These are phyloP conservation scores for Danionella dracula DNA, from an alignment of 2,797 vertebrate genomes.

Conservation along the genomic window DNA sequence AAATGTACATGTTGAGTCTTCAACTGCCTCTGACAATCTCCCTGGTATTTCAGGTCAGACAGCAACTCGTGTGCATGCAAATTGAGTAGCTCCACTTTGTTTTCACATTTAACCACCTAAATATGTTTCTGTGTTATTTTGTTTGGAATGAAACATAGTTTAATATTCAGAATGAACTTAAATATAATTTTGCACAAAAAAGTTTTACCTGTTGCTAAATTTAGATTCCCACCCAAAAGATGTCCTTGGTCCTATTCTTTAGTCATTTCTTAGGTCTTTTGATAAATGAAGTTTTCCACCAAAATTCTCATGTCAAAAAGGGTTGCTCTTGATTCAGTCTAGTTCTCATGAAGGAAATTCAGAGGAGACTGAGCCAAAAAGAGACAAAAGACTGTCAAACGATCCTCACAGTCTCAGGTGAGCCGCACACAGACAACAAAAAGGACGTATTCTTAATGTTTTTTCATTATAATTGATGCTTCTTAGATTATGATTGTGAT, in stretches of 20 bases:
- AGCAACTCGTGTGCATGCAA: conserved; percentile 61
- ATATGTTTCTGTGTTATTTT: background rate
- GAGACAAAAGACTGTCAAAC: background rate
- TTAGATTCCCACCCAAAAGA: no score
- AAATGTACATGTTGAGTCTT: conserved; percentile 72
- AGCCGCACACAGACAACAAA: background rate
- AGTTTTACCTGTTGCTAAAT: no score
- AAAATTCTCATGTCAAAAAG: background rate
- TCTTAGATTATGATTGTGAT: no score
- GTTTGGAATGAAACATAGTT: no score
- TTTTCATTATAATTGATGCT: no score
- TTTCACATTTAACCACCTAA: background rate
- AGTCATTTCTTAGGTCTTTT: background rate
- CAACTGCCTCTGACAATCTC: conserved; percentile 67
- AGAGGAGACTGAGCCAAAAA: background rate
- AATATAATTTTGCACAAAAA: background rate
- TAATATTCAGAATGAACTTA: no score
- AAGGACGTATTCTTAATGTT: no score
- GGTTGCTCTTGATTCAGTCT: background rate
- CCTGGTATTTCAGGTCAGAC: conserved; percentile 74
- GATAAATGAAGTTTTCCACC: background rate
- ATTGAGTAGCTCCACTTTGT: conserved; percentile 53
- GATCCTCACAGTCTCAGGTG: background rate
- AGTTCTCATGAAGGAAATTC: background rate
- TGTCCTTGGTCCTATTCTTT: background rate